A percentile compares a stretch with the other conserved stretches of the same genome.
Conservation (phyloP, 2,888 invertebrate species). For the Cerceris ruficornis region DNA sequence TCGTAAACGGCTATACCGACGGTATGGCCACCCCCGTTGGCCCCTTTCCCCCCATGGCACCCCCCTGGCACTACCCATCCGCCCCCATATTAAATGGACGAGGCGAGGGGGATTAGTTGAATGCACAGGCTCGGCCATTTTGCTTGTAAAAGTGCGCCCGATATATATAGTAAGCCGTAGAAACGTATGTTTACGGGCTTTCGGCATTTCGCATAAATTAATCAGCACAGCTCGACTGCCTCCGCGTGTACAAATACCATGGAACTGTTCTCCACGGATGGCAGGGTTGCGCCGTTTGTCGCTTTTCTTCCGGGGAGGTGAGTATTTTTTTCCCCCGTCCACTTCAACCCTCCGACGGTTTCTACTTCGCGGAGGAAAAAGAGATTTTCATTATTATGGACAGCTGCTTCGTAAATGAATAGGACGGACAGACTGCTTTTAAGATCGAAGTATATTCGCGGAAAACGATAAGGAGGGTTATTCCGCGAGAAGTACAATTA, state of each 20-base stretch:
- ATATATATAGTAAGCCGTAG: slow-evolving; percentile 65
- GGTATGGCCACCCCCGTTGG: slow-evolving; percentile 63
- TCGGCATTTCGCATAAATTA: slow-evolving; percentile 69
- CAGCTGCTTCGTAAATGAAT: slow-evolving; percentile 12
- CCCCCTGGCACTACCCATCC: neutral
- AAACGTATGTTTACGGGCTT: slow-evolving; percentile 74
- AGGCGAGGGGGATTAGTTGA: slow-evolving; percentile 76
- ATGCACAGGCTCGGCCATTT: slow-evolving; percentile 71
- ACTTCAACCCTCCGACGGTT: no score
- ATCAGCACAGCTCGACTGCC: slow-evolving; percentile 48
- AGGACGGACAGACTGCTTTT: neutral
- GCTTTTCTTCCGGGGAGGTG: slow-evolving; percentile 13
- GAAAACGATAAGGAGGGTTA: no score
- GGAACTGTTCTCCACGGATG: slow-evolving; percentile 12
- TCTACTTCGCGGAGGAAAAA: neutral
- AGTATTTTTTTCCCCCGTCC: neutral
- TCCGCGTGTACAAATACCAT: slow-evolving; percentile 31
- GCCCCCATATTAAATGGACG: slow-evolving; percentile 76
- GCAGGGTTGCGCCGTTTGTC: neutral
- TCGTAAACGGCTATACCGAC: slow-evolving; percentile 75
- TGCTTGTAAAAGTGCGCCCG: slow-evolving; percentile 73
- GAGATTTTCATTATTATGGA: neutral
- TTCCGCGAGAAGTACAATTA: no score
- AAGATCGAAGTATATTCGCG: neutral
- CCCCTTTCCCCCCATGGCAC: neutral